A percentile compares a stretch with the other conserved stretches of the same genome.
Evolutionary conservation across 2,113 vertebrate genomes (phyloP).

Genomic region (Salminus brasiliensis): DNA sequence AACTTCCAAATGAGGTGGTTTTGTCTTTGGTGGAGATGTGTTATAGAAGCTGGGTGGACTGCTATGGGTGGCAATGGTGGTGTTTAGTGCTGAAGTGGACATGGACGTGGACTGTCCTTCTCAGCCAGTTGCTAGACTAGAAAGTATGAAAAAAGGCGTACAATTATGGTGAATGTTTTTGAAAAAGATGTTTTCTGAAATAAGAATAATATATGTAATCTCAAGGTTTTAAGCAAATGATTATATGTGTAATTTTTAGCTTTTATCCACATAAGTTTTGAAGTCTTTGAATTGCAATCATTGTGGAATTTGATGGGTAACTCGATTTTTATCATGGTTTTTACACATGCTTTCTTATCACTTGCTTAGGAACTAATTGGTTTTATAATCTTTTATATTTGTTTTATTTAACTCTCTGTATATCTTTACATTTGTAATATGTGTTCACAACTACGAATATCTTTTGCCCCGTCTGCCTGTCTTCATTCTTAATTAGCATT

Average conservation of each 20-base stretch:
- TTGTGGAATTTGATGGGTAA: conserved; percentile 30
- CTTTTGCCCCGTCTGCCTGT: conserved; percentile 65
- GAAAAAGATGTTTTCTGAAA: conserved; percentile 70
- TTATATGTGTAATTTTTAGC: conserved; percentile 19
- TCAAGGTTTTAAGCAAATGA: conserved; percentile 57
- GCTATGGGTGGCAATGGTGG: neutral
- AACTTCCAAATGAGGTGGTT: neutral
- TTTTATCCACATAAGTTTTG: conserved; percentile 57
- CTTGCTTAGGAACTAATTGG: conserved; percentile 60
- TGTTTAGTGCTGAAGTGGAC: conserved; percentile 14
- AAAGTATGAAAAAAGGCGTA: conserved; percentile 56
- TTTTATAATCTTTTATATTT: conserved; percentile 71
- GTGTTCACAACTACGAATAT: conserved; percentile 66
- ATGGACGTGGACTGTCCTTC: conserved; percentile 22
- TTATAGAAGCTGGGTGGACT: neutral
- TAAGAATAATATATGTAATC: conserved; percentile 72
- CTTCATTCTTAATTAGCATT: conserved; percentile 57
- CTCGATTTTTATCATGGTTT: conserved; percentile 33
- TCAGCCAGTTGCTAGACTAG: conserved; percentile 28
- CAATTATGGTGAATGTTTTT: conserved; percentile 59
- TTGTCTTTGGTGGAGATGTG: neutral
- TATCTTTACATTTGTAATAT: conserved; percentile 69
- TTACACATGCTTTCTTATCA: conserved; percentile 59
- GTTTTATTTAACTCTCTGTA: conserved; percentile 78
- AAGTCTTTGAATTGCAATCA: conserved; percentile 49